phyloP scores from a whole-genome alignment of 2,888 invertebrate species.

The Spicauda simplicius region DNA sequence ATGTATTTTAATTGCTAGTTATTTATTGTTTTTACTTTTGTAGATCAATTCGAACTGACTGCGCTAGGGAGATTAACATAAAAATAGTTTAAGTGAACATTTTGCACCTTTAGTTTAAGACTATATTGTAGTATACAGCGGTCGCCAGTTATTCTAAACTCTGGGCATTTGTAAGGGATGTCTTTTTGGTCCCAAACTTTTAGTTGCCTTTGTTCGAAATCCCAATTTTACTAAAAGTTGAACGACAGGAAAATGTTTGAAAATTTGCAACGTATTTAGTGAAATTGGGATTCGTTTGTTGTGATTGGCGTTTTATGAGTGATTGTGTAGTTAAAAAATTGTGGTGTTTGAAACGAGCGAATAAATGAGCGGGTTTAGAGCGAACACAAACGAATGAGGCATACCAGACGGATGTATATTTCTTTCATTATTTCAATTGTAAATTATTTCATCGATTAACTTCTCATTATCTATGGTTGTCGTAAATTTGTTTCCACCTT shows the following conservation, averaged over 20 bases:
- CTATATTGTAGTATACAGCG: slow-evolving; percentile 47
- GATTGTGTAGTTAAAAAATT: not conserved
- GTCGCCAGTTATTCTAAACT: slow-evolving; percentile 1
- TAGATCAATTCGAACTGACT: slow-evolving; percentile 79
- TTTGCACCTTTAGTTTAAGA: slow-evolving; percentile 71
- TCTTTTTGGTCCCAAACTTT: slow-evolving; percentile 15
- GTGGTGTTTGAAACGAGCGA: not conserved
- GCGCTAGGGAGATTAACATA: slow-evolving; percentile 77
- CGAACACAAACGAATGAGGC: not conserved
- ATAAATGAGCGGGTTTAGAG: not conserved
- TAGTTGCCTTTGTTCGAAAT: not conserved
- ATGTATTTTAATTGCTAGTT: slow-evolving; percentile 67
- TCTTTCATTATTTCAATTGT: not conserved
- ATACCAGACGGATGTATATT: not conserved
- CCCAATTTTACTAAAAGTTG: not conserved
- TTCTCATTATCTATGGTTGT: not conserved
- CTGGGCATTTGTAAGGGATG: slow-evolving; percentile 14
- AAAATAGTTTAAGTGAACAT: slow-evolving; percentile 69
- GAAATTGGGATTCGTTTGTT: not conserved
- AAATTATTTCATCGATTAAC: not conserved
- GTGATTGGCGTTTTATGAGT: slow-evolving; percentile 3
- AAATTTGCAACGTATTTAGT: slow-evolving; percentile 1
- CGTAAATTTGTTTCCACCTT: slow-evolving; percentile 2
- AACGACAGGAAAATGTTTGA: not conserved
- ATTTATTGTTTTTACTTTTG: slow-evolving; percentile 74